Evolutionary conservation across 2,113 vertebrate genomes (phyloP).

Genomic region (Cyanoderma ruficeps): DNA sequence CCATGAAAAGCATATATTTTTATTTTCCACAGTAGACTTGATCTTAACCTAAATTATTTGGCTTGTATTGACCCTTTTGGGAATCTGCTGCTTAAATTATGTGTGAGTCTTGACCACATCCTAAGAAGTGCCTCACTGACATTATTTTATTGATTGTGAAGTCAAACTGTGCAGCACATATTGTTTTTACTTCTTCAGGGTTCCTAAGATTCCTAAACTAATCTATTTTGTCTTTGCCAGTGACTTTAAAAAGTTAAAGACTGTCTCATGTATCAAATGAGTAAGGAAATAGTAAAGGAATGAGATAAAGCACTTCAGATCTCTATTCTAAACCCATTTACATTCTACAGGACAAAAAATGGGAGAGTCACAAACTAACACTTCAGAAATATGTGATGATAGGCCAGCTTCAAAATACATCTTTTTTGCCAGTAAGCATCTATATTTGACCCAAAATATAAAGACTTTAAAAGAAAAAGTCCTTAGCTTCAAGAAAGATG

Average conservation of each 20-base stretch:
- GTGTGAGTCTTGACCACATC: background rate
- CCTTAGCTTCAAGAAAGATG: background rate
- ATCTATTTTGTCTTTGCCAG: background rate
- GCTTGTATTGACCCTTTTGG: background rate
- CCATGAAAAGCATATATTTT: background rate
- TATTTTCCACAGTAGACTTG: background rate
- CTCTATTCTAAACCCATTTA: background rate
- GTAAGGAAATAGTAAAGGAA: background rate
- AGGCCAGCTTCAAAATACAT: background rate
- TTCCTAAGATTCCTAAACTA: background rate
- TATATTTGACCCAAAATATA: background rate
- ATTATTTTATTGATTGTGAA: background rate
- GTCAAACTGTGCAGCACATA: background rate
- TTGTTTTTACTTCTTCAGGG: background rate
- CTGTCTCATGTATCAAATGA: accelerated
- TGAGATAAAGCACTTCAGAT: background rate
- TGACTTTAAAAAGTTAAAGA: background rate
- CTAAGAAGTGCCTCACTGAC: background rate
- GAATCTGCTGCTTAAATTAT: background rate
- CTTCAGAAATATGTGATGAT: background rate
- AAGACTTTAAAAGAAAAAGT: background rate
- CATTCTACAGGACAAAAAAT: background rate
- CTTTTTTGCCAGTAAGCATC: background rate
- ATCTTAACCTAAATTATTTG: background rate
- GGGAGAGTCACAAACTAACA: background rate